Evolutionary conservation across 2,797 vertebrate genomes (phyloP).

Genomic region (Neosilurus hyrtlii): DNA sequence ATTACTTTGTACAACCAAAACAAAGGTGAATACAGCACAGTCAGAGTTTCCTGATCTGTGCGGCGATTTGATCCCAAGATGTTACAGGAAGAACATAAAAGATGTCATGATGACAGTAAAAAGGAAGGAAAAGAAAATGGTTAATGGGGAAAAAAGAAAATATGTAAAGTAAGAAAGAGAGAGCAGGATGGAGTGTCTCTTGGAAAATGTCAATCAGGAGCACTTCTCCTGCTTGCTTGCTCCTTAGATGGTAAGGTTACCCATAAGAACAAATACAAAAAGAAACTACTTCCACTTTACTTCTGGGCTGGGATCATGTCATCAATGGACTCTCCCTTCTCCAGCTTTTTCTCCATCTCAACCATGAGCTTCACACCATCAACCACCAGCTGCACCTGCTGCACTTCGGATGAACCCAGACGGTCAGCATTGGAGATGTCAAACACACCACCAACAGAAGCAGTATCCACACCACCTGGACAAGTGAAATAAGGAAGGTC

Average conservation of each 20-base stretch:
- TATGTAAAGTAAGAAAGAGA: conserved; percentile 54
- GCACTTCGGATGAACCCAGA: conserved; percentile 91
- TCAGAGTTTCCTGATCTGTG: conserved; percentile 62
- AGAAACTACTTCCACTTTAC: conserved; percentile 67
- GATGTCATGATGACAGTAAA: conserved; percentile 47
- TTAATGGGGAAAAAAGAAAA: conserved; percentile 32
- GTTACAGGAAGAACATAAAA: conserved; percentile 67
- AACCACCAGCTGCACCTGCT: conserved; percentile 93
- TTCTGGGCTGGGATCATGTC: conserved; percentile 94
- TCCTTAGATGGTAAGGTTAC: conserved; percentile 42
- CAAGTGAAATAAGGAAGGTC: background rate
- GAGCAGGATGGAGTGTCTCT: conserved; percentile 61
- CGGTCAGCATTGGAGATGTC: conserved; percentile 96
- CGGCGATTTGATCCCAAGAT: conserved; percentile 78
- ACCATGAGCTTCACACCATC: conserved; percentile 96
- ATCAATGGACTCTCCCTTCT: conserved; percentile 90
- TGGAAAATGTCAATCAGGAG: conserved; percentile 49
- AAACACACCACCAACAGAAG: conserved; percentile 87
- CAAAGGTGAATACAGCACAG: conserved; percentile 63
- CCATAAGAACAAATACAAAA: conserved; percentile 62
- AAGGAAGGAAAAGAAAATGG: conserved; percentile 38
- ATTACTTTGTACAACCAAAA: conserved; percentile 75
- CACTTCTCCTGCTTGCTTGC: conserved; percentile 33
- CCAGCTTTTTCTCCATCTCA: conserved; percentile 97
- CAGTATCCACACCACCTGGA: conserved; percentile 91